These are phyloP conservation scores for Metallyticus violacea DNA, from an alignment of 2,888 invertebrate species.

Conservation along the genomic window DNA sequence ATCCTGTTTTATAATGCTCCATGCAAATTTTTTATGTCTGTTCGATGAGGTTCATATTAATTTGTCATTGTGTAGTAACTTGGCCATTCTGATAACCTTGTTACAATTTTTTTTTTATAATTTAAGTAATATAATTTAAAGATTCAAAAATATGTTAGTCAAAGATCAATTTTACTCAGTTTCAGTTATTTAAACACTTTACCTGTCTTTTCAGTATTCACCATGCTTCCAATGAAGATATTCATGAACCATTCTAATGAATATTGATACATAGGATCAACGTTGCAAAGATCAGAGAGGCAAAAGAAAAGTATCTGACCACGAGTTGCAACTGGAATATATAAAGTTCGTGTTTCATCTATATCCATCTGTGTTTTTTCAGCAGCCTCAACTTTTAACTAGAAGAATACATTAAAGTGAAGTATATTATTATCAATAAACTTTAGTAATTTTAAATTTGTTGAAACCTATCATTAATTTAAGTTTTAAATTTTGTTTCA, in stretches of 20 bases:
- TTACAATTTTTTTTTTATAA: neutral
- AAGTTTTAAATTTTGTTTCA: neutral
- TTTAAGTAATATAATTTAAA: neutral
- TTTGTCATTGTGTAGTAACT: too few relatives aligned
- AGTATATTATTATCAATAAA: too few relatives aligned
- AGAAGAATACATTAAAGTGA: too few relatives aligned
- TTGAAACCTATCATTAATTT: too few relatives aligned
- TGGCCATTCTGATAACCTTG: too few relatives aligned
- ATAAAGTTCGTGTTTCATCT: conserved; percentile 73
- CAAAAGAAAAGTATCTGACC: conserved; percentile 88
- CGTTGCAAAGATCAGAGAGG: conserved; percentile 77
- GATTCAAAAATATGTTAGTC: neutral
- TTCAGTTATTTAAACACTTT: conserved; percentile 31
- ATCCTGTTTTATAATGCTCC: too few relatives aligned
- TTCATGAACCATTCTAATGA: conserved; percentile 89
- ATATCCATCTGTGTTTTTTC: conserved; percentile 81
- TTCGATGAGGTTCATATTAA: too few relatives aligned
- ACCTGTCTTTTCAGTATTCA: conserved; percentile 65
- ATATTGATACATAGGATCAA: conserved; percentile 95
- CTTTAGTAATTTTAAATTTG: too few relatives aligned
- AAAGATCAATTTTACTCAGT: neutral
- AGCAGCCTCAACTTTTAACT: conserved; percentile 78
- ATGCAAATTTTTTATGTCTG: too few relatives aligned
- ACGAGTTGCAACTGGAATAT: conserved; percentile 81
- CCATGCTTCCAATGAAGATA: conserved; percentile 72